phyloP scores from a whole-genome alignment of 2,113 vertebrate species.

The Phylloscopus trochilus region DNA sequence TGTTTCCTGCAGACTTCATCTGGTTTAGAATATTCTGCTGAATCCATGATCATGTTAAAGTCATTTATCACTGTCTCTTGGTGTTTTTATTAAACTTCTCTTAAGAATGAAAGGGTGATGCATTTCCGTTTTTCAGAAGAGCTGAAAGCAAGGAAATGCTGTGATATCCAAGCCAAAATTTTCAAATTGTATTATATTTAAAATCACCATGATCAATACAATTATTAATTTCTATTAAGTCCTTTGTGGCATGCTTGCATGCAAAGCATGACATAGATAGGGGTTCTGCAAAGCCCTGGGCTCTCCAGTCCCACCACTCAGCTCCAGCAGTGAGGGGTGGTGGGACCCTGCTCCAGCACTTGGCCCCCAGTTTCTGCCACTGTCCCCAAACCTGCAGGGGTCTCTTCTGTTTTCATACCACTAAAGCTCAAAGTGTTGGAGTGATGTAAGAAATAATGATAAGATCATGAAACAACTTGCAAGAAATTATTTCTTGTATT shows the following conservation, averaged over 20 bases:
- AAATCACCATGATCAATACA: not conserved
- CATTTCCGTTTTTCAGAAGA: not conserved
- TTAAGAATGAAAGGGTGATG: not conserved
- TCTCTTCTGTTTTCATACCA: accelerated
- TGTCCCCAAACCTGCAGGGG: not conserved
- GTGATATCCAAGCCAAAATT: not conserved
- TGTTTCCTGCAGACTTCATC: not conserved
- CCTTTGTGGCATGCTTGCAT: not conserved
- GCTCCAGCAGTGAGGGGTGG: not conserved
- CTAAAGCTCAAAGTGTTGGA: not conserved
- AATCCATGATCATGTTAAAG: not conserved
- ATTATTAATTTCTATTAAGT: not conserved
- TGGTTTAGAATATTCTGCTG: not conserved
- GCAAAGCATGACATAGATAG: not conserved
- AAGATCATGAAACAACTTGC: not conserved
- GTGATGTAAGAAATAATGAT: not conserved
- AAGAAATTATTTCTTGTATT: not conserved
- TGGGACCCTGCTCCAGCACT: not conserved
- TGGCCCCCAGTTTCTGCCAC: not conserved
- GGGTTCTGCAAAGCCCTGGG: not conserved
- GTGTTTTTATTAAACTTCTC: not conserved
- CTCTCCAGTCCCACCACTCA: not conserved
- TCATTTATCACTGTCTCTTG: not conserved
- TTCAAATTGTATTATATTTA: not conserved
- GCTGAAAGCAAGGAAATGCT: not conserved